Percentiles rank a stretch among this genome's conserved stretches.
phyloP scores from a whole-genome alignment of 1,140 invertebrate genomes.

The Lucilia cuprina region DNA sequence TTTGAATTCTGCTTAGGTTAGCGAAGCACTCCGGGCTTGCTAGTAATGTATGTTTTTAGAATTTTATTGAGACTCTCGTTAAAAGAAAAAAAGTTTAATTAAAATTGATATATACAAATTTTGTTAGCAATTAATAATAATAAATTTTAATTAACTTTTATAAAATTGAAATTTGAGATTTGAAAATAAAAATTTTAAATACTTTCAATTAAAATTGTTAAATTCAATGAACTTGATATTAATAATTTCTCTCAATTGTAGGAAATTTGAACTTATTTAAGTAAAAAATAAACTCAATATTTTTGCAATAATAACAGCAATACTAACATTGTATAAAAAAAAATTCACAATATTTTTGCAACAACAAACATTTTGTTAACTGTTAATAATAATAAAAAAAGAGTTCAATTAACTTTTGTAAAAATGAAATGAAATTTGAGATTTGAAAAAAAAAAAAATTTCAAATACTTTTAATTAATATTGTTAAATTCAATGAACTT shows the following conservation, averaged over 20 bases:
- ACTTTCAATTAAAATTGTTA: not conserved
- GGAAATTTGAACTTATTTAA: too few species aligned
- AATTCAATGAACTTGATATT: not conserved
- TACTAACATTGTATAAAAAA: too few species aligned
- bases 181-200: not conserved
- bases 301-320: too few species aligned
- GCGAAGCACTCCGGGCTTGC: too few species aligned
- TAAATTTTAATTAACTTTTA: not conserved
- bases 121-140: not conserved
- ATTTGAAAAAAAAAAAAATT: not conserved
- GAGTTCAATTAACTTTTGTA: not conserved
- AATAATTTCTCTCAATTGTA: too few species aligned
- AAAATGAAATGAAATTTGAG: conserved; percentile 14
- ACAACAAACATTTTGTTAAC: not conserved
- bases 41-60: not conserved
- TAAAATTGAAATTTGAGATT: conserved; percentile 11
- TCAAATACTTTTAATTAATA: not conserved
- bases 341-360: too few species aligned
- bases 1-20: too few species aligned
- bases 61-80: not conserved
- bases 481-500: not conserved
- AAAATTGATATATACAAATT: not conserved
- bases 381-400: not conserved
- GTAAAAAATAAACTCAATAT: too few species aligned
- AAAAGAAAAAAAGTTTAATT: not conserved